These are phyloP conservation scores for Scaptomyza caliginosa DNA, from an alignment of 2,888 invertebrate species.

Conservation along the genomic window DNA sequence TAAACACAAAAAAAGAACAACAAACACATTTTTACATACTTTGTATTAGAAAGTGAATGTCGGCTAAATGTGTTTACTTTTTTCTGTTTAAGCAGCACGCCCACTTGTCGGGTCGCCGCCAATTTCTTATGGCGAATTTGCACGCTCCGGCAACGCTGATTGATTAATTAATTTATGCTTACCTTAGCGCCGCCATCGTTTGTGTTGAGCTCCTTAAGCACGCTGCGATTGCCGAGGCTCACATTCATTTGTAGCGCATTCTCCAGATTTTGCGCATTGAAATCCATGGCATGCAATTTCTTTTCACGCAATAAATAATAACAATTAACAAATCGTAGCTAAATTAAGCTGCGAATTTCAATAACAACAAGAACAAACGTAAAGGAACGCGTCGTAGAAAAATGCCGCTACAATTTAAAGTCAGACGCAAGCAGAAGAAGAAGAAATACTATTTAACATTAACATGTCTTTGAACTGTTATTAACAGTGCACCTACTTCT, in stretches of 20 bases:
- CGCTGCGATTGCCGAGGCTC: conserved; percentile 47
- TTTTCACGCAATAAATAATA: neutral
- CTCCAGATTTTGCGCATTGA: conserved; percentile 15
- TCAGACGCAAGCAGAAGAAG: conserved; percentile 19
- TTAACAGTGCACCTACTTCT: conserved; percentile 7
- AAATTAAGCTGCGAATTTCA: neutral
- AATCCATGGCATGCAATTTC: conserved; percentile 43
- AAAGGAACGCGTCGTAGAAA: conserved; percentile 29
- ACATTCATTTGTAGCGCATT: conserved; percentile 26
- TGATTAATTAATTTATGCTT: conserved; percentile 39
- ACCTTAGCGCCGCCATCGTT: conserved; percentile 72
- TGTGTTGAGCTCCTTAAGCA: conserved; percentile 71
- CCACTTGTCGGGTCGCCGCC: conserved; percentile 7
- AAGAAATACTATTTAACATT: conserved; percentile 7
- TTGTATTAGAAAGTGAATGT: conserved; percentile 50
- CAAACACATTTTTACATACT: neutral
- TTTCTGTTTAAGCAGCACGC: conserved; percentile 26
- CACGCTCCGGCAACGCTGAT: conserved; percentile 7
- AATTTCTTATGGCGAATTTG: conserved; percentile 23
- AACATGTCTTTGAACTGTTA: conserved; percentile 29
- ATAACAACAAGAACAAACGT: conserved; percentile 7
- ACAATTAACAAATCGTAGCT: conserved; percentile 2
- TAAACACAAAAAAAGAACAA: neutral
- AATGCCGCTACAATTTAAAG: conserved; percentile 74
- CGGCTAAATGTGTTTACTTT: conserved; percentile 15